Conservation (phyloP, 2,113 vertebrate species). For the Bolborhynchus lineola region DNA sequence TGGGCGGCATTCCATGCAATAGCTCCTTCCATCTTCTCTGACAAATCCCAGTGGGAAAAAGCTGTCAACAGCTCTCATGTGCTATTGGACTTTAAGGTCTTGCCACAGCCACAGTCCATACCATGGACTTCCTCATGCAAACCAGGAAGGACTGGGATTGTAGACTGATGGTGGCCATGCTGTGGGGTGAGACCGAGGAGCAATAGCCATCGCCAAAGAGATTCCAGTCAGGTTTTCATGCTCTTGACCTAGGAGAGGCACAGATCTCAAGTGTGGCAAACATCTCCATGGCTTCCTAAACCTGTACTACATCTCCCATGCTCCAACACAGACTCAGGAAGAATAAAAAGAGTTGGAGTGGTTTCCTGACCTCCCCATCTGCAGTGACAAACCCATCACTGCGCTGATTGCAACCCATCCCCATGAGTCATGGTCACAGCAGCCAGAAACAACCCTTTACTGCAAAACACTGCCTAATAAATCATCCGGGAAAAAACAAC, state of each 20-base stretch:
- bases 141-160: rapidly evolving
- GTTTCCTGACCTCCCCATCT: not conserved
- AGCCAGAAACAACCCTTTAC: not conserved
- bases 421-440: not conserved
- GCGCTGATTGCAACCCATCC: not conserved
- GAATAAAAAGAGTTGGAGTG: not conserved
- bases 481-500: not conserved
- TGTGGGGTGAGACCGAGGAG: not conserved
- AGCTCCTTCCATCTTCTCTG: not conserved
- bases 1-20: not conserved
- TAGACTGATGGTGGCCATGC: not conserved
- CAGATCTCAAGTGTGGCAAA: not conserved
- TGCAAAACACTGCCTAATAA: not conserved
- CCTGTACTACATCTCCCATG: not conserved
- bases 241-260: not conserved
- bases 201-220: not conserved
- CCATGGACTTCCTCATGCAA: not conserved
- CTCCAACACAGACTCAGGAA: not conserved
- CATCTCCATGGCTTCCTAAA: not conserved
- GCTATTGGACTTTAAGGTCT: not conserved
- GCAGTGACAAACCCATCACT: not conserved
- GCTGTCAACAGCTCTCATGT: not conserved
- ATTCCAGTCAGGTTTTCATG: not conserved
- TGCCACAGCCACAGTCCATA: not conserved
- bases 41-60: not conserved